Percentiles rank a stretch among this genome's conserved stretches.
Conservation (phyloP, 1,140 invertebrate genomes). For the Meloidogyne exigua region DNA sequence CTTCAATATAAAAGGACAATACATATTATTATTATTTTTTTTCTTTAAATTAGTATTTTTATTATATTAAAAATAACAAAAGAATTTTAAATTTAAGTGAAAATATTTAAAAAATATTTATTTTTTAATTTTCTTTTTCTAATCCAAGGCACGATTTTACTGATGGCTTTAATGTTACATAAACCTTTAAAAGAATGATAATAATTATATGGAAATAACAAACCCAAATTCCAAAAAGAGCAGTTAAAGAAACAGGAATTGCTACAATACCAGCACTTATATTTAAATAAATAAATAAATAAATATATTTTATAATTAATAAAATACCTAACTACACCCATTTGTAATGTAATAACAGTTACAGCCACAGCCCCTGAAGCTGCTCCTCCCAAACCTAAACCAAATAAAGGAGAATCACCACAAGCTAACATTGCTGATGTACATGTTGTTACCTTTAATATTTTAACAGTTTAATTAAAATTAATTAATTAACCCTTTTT, state of each 20-base stretch:
- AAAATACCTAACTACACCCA: constrained; percentile 43
- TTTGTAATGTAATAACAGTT: constrained; percentile 46
- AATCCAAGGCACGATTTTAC: constrained; percentile 41
- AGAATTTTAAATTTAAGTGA: background rate
- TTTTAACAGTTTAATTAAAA: too few relatives aligned
- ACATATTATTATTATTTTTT: too few relatives aligned
- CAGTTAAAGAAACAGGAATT: constrained; percentile 46
- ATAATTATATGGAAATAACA: background rate
- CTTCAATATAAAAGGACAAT: too few relatives aligned
- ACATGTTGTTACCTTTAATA: constrained; percentile 52
- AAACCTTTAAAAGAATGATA: constrained; percentile 27
- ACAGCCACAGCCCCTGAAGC: constrained; percentile 51
- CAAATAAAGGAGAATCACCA: constrained; percentile 60
- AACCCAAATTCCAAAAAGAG: constrained; percentile 47
- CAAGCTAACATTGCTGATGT: constrained; percentile 60
- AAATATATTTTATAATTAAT: background rate
- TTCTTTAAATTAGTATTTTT: background rate
- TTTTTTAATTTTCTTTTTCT: constrained; percentile 28
- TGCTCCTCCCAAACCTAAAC: constrained; percentile 59
- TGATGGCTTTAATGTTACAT: constrained; percentile 44
- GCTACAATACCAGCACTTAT: constrained; percentile 32
- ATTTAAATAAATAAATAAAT: background rate
- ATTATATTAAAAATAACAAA: background rate
- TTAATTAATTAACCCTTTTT: constrained; percentile 47
- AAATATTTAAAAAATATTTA: background rate